A percentile compares a stretch with the other conserved stretches of the same genome.
These are phyloP conservation scores for Rhinoptilus africanus DNA, from an alignment of 2,113 vertebrate genomes.

Conservation along the genomic window DNA sequence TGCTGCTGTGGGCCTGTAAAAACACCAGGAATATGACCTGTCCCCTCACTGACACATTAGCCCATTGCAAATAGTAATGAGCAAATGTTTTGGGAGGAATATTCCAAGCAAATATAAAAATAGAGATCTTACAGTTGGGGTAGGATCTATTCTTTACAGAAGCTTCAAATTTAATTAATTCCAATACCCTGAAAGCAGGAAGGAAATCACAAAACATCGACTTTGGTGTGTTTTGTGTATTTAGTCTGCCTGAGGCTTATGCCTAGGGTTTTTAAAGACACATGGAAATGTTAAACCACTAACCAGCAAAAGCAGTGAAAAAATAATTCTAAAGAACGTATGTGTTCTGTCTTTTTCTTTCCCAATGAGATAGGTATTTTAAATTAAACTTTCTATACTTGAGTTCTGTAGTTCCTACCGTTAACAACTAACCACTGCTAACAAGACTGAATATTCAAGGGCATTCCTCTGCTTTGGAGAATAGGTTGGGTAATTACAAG, in stretches of 20 bases:
- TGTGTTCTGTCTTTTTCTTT: background rate
- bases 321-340: background rate
- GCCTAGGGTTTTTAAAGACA: background rate
- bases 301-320: background rate
- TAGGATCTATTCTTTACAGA: background rate
- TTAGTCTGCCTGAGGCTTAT: constrained; percentile 8
- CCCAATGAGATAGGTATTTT: background rate
- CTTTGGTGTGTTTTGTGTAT: constrained; percentile 1
- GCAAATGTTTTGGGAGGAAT: background rate
- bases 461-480: background rate
- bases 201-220: background rate
- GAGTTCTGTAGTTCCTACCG: background rate
- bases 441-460: background rate
- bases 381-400: background rate
- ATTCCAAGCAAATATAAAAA: background rate
- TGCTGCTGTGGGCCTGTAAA: background rate
- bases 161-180: constrained; percentile 38
- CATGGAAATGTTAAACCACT: constrained; percentile 22
- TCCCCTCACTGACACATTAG: background rate
- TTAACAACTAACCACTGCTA: background rate
- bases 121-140: background rate
- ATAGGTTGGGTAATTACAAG: background rate
- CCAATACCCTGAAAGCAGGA: background rate
- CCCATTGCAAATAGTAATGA: background rate
- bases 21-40: background rate